A percentile compares a stretch with the other conserved stretches of the same genome.
These are phyloP conservation scores for Sclerurus mexicanus DNA, from an alignment of 2,113 vertebrate species.

Conservation along the genomic window DNA sequence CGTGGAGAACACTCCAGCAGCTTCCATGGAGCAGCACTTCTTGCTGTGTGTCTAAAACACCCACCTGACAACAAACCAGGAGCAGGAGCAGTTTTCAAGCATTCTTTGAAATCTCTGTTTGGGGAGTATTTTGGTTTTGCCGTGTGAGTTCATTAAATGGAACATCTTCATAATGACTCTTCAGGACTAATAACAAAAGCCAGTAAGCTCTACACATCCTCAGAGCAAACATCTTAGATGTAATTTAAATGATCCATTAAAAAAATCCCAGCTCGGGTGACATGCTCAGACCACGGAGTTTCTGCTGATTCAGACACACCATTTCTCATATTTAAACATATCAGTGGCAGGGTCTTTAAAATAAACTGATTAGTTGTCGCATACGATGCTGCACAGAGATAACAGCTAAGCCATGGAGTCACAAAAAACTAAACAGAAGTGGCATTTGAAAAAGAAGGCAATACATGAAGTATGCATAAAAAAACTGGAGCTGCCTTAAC, in stretches of 20 bases:
- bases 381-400: background rate
- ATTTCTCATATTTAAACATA: background rate
- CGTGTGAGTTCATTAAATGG: background rate
- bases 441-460: constrained; percentile 11
- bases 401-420: background rate
- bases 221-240: background rate
- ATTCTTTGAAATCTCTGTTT: background rate
- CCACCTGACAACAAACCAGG: background rate
- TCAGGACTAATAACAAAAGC: background rate
- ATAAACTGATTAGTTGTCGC: background rate
- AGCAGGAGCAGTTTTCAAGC: background rate
- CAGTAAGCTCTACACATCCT: background rate
- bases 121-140: constrained; percentile 1
- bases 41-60: background rate
- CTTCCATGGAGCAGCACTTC: background rate
- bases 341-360: constrained; percentile 1
- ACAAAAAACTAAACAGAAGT: background rate
- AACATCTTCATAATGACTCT: constrained; percentile 18
- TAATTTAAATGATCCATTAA: background rate
- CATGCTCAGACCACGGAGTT: background rate
- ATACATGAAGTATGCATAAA: constrained; percentile 34
- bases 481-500: constrained; percentile 37
- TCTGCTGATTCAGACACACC: background rate
- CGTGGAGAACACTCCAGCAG: background rate
- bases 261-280: background rate